Conservation (phyloP, 2,113 vertebrate species). For the Chroicocephalus ridibundus region DNA sequence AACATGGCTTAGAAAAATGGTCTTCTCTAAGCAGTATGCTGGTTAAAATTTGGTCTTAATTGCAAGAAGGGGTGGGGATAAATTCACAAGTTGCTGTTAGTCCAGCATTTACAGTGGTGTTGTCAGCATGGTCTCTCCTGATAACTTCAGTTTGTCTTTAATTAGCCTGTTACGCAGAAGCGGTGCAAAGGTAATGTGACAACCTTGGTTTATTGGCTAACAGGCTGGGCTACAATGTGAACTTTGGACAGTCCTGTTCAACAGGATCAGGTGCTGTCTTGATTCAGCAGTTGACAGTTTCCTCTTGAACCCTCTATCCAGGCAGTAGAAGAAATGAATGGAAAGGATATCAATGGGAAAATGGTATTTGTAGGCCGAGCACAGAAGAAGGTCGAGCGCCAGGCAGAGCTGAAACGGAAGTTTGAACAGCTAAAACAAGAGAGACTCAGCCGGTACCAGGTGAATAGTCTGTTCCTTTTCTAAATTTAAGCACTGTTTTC, state of each 20-base stretch:
- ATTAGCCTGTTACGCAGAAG: not conserved
- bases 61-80: not conserved
- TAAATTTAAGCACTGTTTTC: not conserved
- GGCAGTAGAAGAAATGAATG: constrained; percentile 99
- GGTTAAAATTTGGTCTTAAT: not conserved
- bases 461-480: constrained; percentile 19
- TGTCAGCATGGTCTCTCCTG: not conserved
- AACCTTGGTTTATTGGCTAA: not conserved
- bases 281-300: not conserved
- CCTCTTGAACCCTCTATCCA: constrained; percentile 54
- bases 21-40: not conserved
- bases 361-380: constrained; percentile 95
- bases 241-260: not conserved
- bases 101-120: rapidly evolving
- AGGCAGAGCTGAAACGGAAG: constrained; percentile 93
- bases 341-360: constrained; percentile 93
- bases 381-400: constrained; percentile 98
- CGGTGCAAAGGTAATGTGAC: not conserved
- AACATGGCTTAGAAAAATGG: not conserved
- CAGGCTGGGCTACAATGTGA: not conserved
- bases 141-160: not conserved
- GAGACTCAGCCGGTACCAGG: constrained; percentile 97
- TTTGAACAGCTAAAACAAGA: constrained; percentile 98
- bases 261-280: not conserved
- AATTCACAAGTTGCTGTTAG: not conserved